These are phyloP conservation scores for Perca schrenkii DNA, from an alignment of 2,113 vertebrate genomes.

Conservation along the genomic window DNA sequence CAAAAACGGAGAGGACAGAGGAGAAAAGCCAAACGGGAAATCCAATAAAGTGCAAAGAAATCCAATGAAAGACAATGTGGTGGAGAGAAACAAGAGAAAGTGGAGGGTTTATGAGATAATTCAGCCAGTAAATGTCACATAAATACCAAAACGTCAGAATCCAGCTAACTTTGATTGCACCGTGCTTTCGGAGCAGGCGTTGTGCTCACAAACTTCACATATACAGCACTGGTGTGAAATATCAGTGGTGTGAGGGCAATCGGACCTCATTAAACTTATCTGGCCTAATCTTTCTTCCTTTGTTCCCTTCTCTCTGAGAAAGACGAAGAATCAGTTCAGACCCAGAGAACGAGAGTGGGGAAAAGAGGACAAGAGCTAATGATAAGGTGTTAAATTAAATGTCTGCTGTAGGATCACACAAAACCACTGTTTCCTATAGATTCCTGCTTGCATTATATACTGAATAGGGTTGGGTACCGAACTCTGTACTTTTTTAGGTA, in stretches of 20 bases:
- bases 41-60: slow-evolving; percentile 6
- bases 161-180: slow-evolving; percentile 28
- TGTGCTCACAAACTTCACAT: slow-evolving; percentile 26
- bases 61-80: slow-evolving; percentile 20
- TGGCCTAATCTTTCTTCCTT: not conserved
- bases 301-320: slow-evolving; percentile 3
- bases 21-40: not conserved
- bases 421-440: not conserved
- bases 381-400: slow-evolving; percentile 1
- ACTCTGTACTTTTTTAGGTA: too few species aligned
- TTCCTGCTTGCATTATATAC: not conserved
- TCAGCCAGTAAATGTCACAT: slow-evolving; percentile 57
- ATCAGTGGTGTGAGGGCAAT: slow-evolving; percentile 28
- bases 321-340: not conserved
- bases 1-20: not conserved
- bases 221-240: slow-evolving; percentile 32
- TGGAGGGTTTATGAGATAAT: slow-evolving; percentile 33
- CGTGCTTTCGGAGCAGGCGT: slow-evolving; percentile 1
- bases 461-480: not conserved
- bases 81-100: slow-evolving; percentile 18
- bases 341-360: not conserved
- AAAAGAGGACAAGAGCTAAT: not conserved
- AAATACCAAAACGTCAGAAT: slow-evolving; percentile 54
- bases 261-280: slow-evolving; percentile 8
- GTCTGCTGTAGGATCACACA: not conserved